Evolutionary conservation across 2,797 vertebrate genomes (phyloP).

Genomic region (Cuniculus paca): DNA sequence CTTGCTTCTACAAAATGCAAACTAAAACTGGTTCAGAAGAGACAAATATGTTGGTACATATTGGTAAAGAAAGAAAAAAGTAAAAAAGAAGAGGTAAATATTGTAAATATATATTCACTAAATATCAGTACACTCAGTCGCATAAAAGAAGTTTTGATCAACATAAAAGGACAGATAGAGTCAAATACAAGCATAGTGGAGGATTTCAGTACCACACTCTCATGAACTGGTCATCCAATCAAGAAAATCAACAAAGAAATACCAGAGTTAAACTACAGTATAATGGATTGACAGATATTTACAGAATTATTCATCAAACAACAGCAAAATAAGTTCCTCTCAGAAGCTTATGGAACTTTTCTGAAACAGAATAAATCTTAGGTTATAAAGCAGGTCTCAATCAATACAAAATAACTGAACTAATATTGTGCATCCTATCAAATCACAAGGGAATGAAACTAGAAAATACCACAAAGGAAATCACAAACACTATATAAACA

Average conservation of each 20-base stretch:
- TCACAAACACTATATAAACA: not conserved
- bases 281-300: not conserved
- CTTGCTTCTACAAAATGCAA: not conserved
- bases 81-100: not conserved
- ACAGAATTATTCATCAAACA: not conserved
- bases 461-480: not conserved
- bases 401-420: not conserved
- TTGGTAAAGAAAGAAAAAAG: not conserved
- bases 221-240: not conserved
- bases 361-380: not conserved
- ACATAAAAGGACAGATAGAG: not conserved
- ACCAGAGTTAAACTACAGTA: not conserved
- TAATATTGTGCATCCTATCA: not conserved
- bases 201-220: not conserved
- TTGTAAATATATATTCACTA: not conserved
- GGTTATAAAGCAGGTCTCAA: not conserved
- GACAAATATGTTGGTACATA: not conserved
- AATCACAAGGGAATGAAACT: not conserved
- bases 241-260: not conserved
- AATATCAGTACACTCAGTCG: no score
- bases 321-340: not conserved
- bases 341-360: not conserved
- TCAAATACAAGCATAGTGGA: not conserved
- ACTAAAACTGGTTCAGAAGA: not conserved
- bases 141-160: not conserved